Percentiles rank a stretch among this genome's conserved stretches.
Conservation (phyloP, 1,140 invertebrate species). For the Danaus plexippus region DNA sequence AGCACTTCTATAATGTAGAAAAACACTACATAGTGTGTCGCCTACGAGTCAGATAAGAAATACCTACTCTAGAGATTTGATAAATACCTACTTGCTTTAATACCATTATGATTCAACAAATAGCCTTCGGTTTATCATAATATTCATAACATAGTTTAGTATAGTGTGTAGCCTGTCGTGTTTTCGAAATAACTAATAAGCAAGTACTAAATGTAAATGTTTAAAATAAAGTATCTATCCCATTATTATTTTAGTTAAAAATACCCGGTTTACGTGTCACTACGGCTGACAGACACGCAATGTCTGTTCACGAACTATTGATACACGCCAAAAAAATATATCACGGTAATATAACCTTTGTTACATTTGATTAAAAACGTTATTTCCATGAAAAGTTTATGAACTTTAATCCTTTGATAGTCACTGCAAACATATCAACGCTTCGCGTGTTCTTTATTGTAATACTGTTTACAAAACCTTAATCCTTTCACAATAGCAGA, state of each 20-base stretch:
- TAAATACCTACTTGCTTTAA: too few relatives aligned
- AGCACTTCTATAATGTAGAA: too few relatives aligned
- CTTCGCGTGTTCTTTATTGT: constrained; percentile 60
- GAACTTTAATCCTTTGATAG: constrained; percentile 29
- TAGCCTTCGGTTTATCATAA: too few relatives aligned
- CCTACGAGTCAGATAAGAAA: too few relatives aligned
- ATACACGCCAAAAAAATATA: constrained; percentile 19
- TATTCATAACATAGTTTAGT: too few relatives aligned
- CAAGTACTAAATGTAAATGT: constrained; percentile 12
- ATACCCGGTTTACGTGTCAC: constrained; percentile 46
- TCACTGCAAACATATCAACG: constrained; percentile 47
- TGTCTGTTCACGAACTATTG: constrained; percentile 23
- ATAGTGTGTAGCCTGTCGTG: too few relatives aligned
- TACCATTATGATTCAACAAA: too few relatives aligned
- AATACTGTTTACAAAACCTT: constrained; percentile 59
- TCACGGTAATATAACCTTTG: constrained; percentile 14
- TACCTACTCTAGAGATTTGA: too few relatives aligned
- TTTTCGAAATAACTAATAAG: too few relatives aligned
- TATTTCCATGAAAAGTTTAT: constrained; percentile 9
- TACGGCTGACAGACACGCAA: constrained; percentile 41
- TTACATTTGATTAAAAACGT: neutral
- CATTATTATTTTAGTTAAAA: constrained; percentile 31
- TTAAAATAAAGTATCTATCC: constrained; percentile 28
- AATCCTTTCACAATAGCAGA: constrained; percentile 55
- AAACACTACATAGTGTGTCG: too few relatives aligned